These are phyloP conservation scores for Anisognathus igniventris DNA, from an alignment of 2,797 vertebrate genomes.

Conservation along the genomic window DNA sequence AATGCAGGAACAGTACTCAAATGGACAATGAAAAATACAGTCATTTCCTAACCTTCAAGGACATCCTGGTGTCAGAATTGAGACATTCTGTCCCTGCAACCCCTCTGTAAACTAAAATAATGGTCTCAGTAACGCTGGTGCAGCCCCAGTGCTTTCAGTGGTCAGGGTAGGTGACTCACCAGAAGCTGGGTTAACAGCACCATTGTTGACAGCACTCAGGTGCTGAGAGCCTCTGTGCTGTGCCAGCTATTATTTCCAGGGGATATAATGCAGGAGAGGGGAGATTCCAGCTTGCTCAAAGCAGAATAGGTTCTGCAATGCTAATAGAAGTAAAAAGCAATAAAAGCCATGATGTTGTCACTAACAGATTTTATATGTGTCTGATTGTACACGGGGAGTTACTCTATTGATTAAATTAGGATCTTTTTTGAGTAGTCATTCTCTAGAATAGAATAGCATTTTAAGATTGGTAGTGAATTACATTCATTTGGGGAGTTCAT, in stretches of 20 bases:
- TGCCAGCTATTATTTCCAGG: not conserved
- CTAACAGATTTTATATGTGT: not conserved
- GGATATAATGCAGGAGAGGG: not conserved
- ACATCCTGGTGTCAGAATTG: not conserved
- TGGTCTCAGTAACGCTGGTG: not conserved
- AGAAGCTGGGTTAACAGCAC: not conserved
- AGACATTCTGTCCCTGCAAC: not conserved
- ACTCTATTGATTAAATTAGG: constrained; percentile 16
- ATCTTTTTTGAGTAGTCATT: not conserved
- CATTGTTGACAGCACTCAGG: not conserved
- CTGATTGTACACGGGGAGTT: not conserved
- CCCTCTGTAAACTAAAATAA: not conserved
- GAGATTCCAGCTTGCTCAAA: not conserved
- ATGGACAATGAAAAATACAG: not conserved
- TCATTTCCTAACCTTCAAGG: not conserved
- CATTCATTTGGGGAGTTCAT: not conserved
- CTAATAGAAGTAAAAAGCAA: constrained; percentile 21
- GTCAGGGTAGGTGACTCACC: not conserved
- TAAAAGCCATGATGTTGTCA: not conserved
- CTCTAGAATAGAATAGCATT: not conserved
- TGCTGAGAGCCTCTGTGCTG: not conserved
- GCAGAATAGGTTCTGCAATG: not conserved
- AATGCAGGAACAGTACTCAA: not conserved
- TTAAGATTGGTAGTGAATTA: not conserved
- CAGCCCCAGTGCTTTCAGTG: not conserved